phyloP scores from a whole-genome alignment of 2,888 invertebrate genomes.

The Polydrusus cervinus region DNA sequence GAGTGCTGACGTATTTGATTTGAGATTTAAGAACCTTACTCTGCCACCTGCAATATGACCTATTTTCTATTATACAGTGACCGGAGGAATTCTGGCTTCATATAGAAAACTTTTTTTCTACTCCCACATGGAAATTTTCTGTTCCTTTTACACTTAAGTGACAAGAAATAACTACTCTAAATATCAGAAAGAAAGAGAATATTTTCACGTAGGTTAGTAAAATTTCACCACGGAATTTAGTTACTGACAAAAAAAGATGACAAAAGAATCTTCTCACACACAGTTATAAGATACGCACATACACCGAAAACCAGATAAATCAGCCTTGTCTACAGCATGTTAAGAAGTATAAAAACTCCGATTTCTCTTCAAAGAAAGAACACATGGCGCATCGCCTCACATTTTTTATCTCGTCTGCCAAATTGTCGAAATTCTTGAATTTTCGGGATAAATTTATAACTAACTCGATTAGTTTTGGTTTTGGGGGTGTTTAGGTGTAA shows the following conservation, averaged over 20 bases:
- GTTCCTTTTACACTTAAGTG: too few relatives aligned
- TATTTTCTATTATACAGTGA: too few relatives aligned
- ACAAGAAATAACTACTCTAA: too few relatives aligned
- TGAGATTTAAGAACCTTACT: too few relatives aligned
- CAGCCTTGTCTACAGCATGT: conserved; percentile 31
- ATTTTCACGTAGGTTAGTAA: too few relatives aligned
- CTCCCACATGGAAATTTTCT: too few relatives aligned
- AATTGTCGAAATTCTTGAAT: conserved; percentile 38
- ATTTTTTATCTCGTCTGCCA: conserved; percentile 38
- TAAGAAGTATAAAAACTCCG: conserved; percentile 38
- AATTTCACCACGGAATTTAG: background rate
- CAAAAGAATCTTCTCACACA: conserved; percentile 22
- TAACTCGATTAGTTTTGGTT: conserved; percentile 19
- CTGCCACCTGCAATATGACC: too few relatives aligned
- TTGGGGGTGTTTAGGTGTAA: background rate
- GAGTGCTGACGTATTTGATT: too few relatives aligned
- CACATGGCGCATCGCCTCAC: conserved; percentile 45
- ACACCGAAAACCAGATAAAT: conserved; percentile 33
- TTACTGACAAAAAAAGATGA: conserved; percentile 10
- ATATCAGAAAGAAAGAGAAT: too few relatives aligned
- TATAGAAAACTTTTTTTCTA: too few relatives aligned
- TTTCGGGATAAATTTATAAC: conserved; percentile 6
- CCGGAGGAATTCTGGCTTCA: too few relatives aligned
- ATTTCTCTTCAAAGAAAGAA: conserved; percentile 43
- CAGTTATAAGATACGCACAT: conserved; percentile 23